Evolutionary conservation across 2,888 invertebrate species (phyloP).

Genomic region (Lithosia quadra): DNA sequence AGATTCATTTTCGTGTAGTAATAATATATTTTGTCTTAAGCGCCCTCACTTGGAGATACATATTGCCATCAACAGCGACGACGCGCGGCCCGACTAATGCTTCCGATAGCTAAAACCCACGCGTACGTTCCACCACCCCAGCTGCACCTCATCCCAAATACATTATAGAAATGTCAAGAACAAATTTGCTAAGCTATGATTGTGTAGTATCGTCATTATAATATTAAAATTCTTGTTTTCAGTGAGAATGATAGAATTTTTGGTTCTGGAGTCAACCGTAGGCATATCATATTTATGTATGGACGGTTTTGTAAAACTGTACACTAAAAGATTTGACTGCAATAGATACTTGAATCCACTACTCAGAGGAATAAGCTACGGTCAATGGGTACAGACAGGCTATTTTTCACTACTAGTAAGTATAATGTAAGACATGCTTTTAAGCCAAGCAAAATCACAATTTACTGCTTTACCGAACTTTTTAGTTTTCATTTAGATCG

Average conservation of each 20-base stretch:
- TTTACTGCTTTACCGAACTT: background rate
- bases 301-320: conserved; percentile 76
- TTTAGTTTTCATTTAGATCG: background rate
- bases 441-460: too few species aligned
- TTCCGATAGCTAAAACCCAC: too few species aligned
- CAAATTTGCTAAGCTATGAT: background rate
- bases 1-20: too few species aligned
- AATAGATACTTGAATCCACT: conserved; percentile 67
- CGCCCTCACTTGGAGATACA: too few species aligned
- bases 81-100: too few species aligned
- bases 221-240: conserved; percentile 36
- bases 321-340: conserved; percentile 67
- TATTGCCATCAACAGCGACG: too few species aligned
- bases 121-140: too few species aligned
- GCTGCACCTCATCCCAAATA: too few species aligned
- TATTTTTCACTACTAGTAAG: conserved; percentile 68
- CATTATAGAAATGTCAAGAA: background rate
- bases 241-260: conserved; percentile 68
- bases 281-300: conserved; percentile 75
- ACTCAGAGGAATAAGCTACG: conserved; percentile 67
- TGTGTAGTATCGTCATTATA: background rate
- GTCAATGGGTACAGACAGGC: conserved; percentile 66
- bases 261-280: conserved; percentile 60
- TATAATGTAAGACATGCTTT: conserved; percentile 17
- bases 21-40: too few species aligned